These are phyloP conservation scores for Alethe diademata DNA, from an alignment of 2,113 vertebrate species.

Conservation along the genomic window DNA sequence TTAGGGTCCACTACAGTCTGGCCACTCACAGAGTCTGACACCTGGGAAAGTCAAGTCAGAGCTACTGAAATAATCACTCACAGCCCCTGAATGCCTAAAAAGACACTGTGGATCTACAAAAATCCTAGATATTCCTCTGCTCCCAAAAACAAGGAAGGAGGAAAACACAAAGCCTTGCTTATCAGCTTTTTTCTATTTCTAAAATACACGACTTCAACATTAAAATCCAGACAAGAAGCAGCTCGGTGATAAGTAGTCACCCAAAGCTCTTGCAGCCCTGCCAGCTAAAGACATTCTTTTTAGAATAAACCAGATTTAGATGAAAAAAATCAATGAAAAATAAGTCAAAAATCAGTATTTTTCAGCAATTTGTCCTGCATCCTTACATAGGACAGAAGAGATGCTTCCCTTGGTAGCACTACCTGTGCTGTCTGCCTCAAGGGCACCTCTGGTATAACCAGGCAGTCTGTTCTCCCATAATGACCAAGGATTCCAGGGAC, in stretches of 20 bases:
- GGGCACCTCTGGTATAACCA: neutral
- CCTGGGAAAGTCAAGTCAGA: conserved; percentile 68
- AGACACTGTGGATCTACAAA: neutral
- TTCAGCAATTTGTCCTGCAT: neutral
- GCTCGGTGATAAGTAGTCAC: neutral
- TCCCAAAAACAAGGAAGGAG: neutral
- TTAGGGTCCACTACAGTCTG: conserved; percentile 98
- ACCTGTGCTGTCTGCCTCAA: neutral
- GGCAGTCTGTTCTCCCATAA: neutral
- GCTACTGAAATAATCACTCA: neutral
- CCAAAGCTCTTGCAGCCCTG: neutral
- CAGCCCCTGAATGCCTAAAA: neutral
- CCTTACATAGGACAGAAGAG: neutral
- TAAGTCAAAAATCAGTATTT: neutral
- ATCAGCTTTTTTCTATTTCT: neutral
- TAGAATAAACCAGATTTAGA: neutral
- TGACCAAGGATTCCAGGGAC: neutral
- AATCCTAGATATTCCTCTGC: neutral
- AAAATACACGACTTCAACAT: fast-evolving
- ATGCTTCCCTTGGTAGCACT: neutral
- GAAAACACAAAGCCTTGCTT: neutral
- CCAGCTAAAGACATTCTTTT: neutral
- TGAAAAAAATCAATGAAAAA: neutral
- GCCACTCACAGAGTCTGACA: conserved; percentile 96
- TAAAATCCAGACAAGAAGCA: neutral